Conservation (phyloP, 2,888 invertebrate species). For the Athalia cordata region DNA sequence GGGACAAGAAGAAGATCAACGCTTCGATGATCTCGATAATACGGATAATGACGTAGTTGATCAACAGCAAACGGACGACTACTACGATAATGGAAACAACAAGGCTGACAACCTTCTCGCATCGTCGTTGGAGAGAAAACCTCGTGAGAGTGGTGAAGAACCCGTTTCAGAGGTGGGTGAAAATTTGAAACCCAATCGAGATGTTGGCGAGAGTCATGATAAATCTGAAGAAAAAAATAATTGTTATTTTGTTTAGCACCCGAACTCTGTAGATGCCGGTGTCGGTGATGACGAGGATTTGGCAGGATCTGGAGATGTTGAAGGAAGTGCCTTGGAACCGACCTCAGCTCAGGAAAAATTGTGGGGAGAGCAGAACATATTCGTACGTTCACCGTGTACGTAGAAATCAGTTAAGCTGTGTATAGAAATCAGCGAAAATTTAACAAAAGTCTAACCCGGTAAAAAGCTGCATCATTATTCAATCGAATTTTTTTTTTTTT, state of each 20-base stretch:
- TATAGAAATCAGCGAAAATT: no score
- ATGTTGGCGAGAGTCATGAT: not conserved
- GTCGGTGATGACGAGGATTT: constrained; percentile 61
- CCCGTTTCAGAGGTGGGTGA: not conserved
- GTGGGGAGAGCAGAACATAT: not conserved
- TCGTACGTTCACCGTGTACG: not conserved
- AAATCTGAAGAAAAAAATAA: not conserved
- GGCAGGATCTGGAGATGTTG: constrained; percentile 67
- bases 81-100: not conserved
- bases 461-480: not conserved
- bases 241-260: not conserved
- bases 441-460: no score
- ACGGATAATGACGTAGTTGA: not conserved
- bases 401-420: not conserved
- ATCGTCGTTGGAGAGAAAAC: constrained; percentile 46
- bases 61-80: not conserved
- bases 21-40: not conserved
- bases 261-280: not conserved
- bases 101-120: not conserved
- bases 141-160: constrained; percentile 54
- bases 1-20: not conserved
- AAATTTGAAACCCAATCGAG: not conserved
- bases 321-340: constrained; percentile 61
- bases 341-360: not conserved
- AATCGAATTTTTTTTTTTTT: not conserved